Percentiles rank a stretch among this genome's conserved stretches.
Conservation (phyloP, 2,113 vertebrate genomes). For the Pteropus alecto region DNA sequence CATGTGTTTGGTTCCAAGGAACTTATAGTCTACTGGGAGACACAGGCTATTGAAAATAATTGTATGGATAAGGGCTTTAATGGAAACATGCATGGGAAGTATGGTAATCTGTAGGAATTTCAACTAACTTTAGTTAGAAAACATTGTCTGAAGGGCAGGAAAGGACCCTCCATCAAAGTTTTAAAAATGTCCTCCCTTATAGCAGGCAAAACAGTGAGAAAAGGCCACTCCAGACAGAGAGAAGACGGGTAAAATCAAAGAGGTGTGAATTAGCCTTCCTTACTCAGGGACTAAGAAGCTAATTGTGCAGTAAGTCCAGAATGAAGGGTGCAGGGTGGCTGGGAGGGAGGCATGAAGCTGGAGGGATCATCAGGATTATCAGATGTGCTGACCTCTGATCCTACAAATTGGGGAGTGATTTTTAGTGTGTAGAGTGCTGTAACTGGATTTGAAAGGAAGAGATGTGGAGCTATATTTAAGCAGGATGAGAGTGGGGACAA, state of each 20-base stretch:
- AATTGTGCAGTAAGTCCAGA: background rate
- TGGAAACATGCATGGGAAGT: background rate
- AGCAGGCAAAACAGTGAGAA: background rate
- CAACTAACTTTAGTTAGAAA: background rate
- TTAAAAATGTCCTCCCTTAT: background rate
- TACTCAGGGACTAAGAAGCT: background rate
- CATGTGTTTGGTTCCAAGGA: background rate
- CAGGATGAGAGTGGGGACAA: background rate
- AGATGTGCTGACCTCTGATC: background rate
- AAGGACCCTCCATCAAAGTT: background rate
- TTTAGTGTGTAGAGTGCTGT: background rate
- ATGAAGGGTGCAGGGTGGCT: background rate
- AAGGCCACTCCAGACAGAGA: background rate
- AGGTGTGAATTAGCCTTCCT: background rate
- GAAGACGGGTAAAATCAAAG: background rate
- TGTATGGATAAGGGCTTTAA: background rate
- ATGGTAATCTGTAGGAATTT: background rate
- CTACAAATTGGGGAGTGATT: background rate
- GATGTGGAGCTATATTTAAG: background rate
- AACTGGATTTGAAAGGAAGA: background rate
- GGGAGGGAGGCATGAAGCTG: background rate
- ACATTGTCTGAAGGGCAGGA: background rate
- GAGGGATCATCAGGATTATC: background rate
- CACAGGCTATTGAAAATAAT: background rate
- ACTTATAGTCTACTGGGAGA: background rate